phyloP scores from a whole-genome alignment of 2,113 vertebrate species.

The Hoplias malabaricus region DNA sequence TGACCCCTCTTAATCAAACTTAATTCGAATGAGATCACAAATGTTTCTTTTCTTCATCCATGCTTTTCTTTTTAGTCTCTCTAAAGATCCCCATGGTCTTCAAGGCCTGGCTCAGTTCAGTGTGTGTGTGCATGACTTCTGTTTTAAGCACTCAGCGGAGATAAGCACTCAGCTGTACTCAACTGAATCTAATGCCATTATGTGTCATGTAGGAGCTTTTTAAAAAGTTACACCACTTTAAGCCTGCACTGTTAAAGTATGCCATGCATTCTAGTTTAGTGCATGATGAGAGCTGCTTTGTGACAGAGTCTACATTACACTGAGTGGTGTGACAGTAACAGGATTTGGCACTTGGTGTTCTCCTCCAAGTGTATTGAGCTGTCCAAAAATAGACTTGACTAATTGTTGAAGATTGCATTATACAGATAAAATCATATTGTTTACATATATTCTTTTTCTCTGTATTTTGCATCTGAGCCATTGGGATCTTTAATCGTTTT shows the following conservation, averaged over 20 bases:
- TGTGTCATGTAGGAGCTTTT: neutral
- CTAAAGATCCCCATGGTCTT: neutral
- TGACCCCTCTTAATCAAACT: neutral
- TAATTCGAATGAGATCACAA: neutral
- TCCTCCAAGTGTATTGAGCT: no score
- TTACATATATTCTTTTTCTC: no score
- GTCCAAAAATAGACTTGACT: no score
- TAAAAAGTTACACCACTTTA: neutral
- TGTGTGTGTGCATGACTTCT: neutral
- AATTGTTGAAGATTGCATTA: no score
- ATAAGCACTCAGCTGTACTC: neutral
- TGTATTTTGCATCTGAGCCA: neutral
- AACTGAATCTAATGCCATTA: neutral
- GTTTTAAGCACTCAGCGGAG: neutral
- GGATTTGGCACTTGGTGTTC: no score
- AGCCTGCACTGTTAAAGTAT: neutral
- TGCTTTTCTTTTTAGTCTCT: neutral
- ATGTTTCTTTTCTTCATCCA: neutral
- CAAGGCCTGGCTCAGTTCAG: neutral
- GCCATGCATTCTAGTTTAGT: neutral
- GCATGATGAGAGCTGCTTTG: neutral
- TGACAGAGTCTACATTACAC: neutral
- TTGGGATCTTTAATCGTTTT: neutral
- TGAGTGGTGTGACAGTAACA: no score
- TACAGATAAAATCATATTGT: neutral